Percentiles rank a stretch among this genome's conserved stretches.
phyloP scores from a whole-genome alignment of 2,113 vertebrate species.

The Tetraodon nigroviridis region DNA sequence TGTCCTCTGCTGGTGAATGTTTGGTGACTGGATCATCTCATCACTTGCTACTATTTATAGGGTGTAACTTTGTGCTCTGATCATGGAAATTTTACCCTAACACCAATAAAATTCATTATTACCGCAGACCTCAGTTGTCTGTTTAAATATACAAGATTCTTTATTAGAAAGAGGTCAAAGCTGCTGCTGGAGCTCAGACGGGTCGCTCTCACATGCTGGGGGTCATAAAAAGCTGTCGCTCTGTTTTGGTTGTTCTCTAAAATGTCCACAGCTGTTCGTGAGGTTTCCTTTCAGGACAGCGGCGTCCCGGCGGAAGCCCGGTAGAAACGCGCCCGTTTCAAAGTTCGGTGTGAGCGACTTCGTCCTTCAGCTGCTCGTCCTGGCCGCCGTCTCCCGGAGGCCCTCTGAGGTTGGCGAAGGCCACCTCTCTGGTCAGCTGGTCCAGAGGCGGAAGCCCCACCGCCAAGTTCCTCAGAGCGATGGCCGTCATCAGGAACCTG shows the following conservation, averaged over 20 bases:
- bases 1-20: background rate
- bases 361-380: slow-evolving; percentile 60
- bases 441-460: slow-evolving; percentile 83
- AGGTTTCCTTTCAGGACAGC: slow-evolving; percentile 8
- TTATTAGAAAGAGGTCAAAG: background rate
- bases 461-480: slow-evolving; percentile 84
- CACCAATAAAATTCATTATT: slow-evolving; percentile 64
- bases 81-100: slow-evolving; percentile 60
- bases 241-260: background rate
- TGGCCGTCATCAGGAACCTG: slow-evolving; percentile 88
- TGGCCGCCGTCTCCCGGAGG: slow-evolving; percentile 45
- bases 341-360: slow-evolving; percentile 70
- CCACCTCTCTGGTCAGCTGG: slow-evolving; percentile 84
- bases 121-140: slow-evolving; percentile 9
- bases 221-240: background rate
- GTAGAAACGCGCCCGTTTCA: slow-evolving; percentile 37
- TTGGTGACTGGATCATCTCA: slow-evolving; percentile 25
- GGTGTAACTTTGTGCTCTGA: slow-evolving; percentile 12
- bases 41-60: slow-evolving; percentile 34
- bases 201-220: slow-evolving; percentile 38
- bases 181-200: no score
- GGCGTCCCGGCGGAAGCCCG: slow-evolving; percentile 43
- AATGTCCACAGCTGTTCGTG: background rate
- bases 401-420: slow-evolving; percentile 81
- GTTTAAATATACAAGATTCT: background rate